Conservation (phyloP, 2,888 invertebrate genomes). For the Zygaena filipendulae region DNA sequence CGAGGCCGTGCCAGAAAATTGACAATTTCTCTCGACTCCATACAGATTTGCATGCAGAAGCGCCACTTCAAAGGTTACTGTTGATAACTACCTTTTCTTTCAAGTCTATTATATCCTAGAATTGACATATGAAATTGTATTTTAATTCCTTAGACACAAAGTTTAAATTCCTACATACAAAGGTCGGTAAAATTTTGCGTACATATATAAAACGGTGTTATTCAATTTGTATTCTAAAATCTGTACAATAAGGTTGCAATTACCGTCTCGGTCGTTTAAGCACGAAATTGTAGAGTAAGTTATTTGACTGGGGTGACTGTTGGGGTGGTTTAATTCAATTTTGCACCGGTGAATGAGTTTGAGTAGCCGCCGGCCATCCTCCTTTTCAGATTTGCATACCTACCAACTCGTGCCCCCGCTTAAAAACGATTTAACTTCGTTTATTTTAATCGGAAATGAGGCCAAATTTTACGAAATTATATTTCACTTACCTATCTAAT, state of each 20-base stretch:
- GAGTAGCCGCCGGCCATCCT: constrained; percentile 64
- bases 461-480: no score
- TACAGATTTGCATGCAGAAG: constrained; percentile 65
- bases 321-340: constrained; percentile 57
- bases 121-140: constrained; percentile 3
- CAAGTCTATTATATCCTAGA: constrained; percentile 18
- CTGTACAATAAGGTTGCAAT: no score
- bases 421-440: no score
- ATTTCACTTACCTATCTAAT: no score
- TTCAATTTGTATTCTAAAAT: no score
- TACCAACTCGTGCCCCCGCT: no score
- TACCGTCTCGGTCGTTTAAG: no score
- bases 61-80: constrained; percentile 64
- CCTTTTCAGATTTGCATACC: constrained; percentile 19
- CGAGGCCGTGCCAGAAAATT: constrained; percentile 30
- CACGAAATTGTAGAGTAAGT: no score
- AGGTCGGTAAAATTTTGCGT: no score
- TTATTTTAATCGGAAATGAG: no score
- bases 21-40: constrained; percentile 35
- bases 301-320: constrained; percentile 36
- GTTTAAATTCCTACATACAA: constrained; percentile 7
- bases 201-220: no score
- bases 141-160: background rate
- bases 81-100: constrained; percentile 44
- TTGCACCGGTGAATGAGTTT: constrained; percentile 66